phyloP scores from a whole-genome alignment of 2,113 vertebrate species.

The Nerophis lumbriciformis region DNA sequence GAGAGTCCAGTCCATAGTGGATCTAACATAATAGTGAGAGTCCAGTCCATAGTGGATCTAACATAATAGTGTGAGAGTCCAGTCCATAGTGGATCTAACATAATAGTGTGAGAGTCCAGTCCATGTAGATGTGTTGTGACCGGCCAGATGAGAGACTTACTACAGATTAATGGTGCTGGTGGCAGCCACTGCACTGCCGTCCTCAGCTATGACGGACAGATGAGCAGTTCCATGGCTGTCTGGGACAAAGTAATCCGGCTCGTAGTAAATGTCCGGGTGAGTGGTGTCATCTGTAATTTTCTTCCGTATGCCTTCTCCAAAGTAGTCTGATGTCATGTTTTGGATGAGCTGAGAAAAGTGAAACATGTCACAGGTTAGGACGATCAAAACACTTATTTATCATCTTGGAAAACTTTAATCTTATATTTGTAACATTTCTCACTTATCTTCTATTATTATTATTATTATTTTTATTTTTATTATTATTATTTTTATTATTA shows the following conservation, averaged over 20 bases:
- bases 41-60: too few species aligned
- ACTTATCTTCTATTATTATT: too few species aligned
- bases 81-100: too few species aligned
- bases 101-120: too few species aligned
- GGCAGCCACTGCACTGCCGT: constrained; percentile 90
- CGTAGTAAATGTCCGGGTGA: constrained; percentile 80
- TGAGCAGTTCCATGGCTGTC: constrained; percentile 86
- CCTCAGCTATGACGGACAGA: constrained; percentile 86
- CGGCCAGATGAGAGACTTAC: constrained; percentile 64
- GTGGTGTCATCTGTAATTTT: constrained; percentile 87
- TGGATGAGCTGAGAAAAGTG: constrained; percentile 76
- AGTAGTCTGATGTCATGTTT: constrained; percentile 91
- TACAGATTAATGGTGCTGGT: constrained; percentile 96
- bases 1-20: too few species aligned
- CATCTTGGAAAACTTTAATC: background rate
- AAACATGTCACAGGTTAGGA: constrained; percentile 6
- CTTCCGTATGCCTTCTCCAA: constrained; percentile 77
- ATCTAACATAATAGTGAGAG: too few species aligned
- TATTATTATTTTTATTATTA: too few species aligned
- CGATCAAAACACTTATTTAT: background rate
- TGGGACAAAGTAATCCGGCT: constrained; percentile 80
- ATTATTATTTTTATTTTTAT: too few species aligned
- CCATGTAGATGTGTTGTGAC: background rate
- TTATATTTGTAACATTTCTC: too few species aligned
- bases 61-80: too few species aligned